phyloP scores from a whole-genome alignment of 2,888 invertebrate species.

The Leptinotarsa juncta region DNA sequence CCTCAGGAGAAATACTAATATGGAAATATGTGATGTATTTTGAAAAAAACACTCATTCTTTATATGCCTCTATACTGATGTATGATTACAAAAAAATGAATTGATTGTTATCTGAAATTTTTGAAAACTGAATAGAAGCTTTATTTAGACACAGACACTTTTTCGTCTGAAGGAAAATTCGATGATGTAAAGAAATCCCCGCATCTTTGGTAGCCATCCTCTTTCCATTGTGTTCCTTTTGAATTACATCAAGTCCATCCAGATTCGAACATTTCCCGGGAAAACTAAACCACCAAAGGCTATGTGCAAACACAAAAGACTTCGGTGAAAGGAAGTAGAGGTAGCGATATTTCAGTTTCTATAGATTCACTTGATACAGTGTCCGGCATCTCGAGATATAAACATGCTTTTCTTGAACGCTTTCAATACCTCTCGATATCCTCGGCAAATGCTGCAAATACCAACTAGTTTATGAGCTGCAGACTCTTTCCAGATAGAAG shows the following conservation, averaged over 20 bases:
- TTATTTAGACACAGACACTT: too few relatives aligned
- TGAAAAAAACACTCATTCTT: too few relatives aligned
- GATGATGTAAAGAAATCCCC: too few relatives aligned
- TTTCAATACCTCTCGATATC: conserved; percentile 16
- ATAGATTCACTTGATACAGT: conserved; percentile 12
- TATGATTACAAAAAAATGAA: too few relatives aligned
- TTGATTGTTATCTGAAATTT: too few relatives aligned
- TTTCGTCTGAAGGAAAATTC: too few relatives aligned
- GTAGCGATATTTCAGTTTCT: conserved; percentile 7
- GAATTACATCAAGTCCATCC: conserved; percentile 5
- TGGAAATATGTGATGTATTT: too few relatives aligned
- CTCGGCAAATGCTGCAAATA: neutral
- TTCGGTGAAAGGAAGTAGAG: conserved; percentile 1
- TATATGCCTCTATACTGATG: too few relatives aligned
- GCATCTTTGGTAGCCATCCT: neutral
- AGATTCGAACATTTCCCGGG: conserved; percentile 1
- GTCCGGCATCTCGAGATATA: conserved; percentile 10
- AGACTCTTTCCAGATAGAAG: neutral
- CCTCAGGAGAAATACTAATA: too few relatives aligned
- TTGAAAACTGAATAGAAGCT: too few relatives aligned
- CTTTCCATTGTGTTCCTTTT: neutral
- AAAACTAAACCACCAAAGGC: conserved; percentile 11
- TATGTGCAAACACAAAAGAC: conserved; percentile 3
- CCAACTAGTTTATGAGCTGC: conserved; percentile 5
- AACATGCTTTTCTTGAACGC: conserved; percentile 6